Evolutionary conservation across 2,888 invertebrate genomes (phyloP), one percentile per base, ranked within the genome.

Genomic region (Unio pictorum): DNA sequence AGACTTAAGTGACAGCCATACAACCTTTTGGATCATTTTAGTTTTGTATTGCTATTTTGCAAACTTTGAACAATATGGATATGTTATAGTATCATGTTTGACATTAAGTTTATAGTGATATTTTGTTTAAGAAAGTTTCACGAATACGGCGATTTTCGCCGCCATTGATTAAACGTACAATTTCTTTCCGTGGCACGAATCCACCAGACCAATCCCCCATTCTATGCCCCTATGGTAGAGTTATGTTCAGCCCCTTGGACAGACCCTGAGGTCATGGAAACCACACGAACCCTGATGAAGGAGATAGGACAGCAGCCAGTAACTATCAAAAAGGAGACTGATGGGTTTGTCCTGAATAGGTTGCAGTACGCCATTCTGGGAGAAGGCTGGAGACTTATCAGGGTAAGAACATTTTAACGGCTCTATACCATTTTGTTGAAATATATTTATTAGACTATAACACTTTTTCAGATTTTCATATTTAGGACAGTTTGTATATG

Each of bases 241-340:
- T 92, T 99, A 20, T 95, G 98, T 0, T 98, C 98, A 0, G 95
- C 97, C 0, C 95, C 96, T 6, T 97, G 96, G 96, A 98, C 98
- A 0, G 93, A 94, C 66, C 92, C 94, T 0, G 94, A 94, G 74
- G 93, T 96, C 17, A 93, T 94, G 0, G 91, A 91, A 62, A 94
- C 93, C 88, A 95, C 96, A 0, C 93, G 94, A 67, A 93, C 92
- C 61, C 91, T 95, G 55, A 95, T 98, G 95, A 91, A 93, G 67
- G 95, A 95, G 90, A 95, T 98, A 69, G 97, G 97, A 0, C 98
- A 98, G 90, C 94, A 94, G 67, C 98, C 98, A 0, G 95, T 98
- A 0, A 93, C 94, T 0, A 91, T 99, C 15, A 93, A 93, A 1
- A 94, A 93, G 78, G 98, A 99, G 92, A 93, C 97, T 67, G 94